A percentile compares a stretch with the other conserved stretches of the same genome.
phyloP scores from a whole-genome alignment of 2,888 invertebrate species.

The Palloptera scutellata region DNA sequence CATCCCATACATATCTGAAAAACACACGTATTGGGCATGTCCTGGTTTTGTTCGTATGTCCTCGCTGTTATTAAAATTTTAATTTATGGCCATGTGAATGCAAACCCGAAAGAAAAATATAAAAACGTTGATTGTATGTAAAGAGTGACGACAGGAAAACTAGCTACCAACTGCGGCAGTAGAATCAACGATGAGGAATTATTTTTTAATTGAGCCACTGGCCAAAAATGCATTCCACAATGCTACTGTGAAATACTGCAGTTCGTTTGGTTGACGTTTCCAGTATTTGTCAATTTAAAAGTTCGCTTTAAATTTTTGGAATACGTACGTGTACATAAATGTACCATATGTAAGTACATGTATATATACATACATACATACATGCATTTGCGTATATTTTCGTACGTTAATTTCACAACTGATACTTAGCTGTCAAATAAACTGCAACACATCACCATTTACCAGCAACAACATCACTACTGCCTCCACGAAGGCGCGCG shows the following conservation, averaged over 20 bases:
- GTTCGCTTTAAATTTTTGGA: constrained; percentile 16
- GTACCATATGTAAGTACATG: constrained; percentile 9
- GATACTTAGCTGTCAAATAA: constrained; percentile 50
- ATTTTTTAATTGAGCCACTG: constrained; percentile 55
- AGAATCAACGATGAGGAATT: constrained; percentile 44
- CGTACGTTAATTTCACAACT: constrained; percentile 7
- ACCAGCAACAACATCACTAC: no score
- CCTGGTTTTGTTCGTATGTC: constrained; percentile 51
- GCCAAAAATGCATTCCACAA: constrained; percentile 15
- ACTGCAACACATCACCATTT: constrained; percentile 34
- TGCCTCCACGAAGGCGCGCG: no score
- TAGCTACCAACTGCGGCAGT: background rate
- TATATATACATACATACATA: background rate
- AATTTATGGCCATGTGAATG: constrained; percentile 55
- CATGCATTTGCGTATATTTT: background rate
- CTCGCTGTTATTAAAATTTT: constrained; percentile 59
- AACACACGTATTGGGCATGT: constrained; percentile 54
- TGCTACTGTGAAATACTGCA: background rate
- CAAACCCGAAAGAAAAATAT: constrained; percentile 8
- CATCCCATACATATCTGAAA: background rate
- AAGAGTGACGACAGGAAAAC: background rate
- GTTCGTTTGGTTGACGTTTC: constrained; percentile 7
- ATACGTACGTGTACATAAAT: background rate
- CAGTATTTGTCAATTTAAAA: constrained; percentile 18
- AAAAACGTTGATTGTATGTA: background rate